Evolutionary conservation across 2,797 vertebrate species (phyloP), one percentile per base, ranked within the genome.

Genomic region (Gymnothorax reevesii): DNA sequence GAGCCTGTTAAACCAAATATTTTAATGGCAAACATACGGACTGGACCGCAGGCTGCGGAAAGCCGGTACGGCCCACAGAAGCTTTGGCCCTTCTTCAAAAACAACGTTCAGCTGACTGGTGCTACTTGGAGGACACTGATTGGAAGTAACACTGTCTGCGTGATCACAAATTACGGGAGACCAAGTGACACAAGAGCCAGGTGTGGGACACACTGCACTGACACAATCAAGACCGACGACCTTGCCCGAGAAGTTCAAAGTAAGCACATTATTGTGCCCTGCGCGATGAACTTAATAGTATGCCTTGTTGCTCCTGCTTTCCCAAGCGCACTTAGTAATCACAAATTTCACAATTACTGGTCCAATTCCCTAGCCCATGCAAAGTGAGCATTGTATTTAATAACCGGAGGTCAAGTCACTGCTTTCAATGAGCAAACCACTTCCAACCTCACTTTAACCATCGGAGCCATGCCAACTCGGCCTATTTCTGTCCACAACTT

Each of bases 401-500:
- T 55, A 54, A 77, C 17, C 71, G 66, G 27, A 55, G 59, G 84
- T 79, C 42, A 2, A 17, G 66, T 83, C 82, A 15, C 17, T 66
- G 15, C 10, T 57, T 87, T 75, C 42, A 57, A 10, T 62, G 10
- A 42, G 7, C 69, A 71, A 52, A 57, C 22, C 83, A 52, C 33
- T 87, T 87, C 62, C 75, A 57, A 71, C n/a, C 82, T 57, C 83
- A 83, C 71, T 25, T 84, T 62, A 60, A 27, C 60, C 82, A 57
- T 77, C 9, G 59, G 9, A 69, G 64, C 59, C 49, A 59, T 57
- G 57, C 69, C 54, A 33, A 59, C 77, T 66, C 59, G 84, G 52
- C 59, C 85, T 57, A 62, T 54, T 57, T 49, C 85, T 22, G 20
- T 71, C 2, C 84, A 80, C 42, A 42, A 82, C 60, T 87, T 71